Conservation (phyloP, 2,113 vertebrate species). For the Zosterops lateralis region DNA sequence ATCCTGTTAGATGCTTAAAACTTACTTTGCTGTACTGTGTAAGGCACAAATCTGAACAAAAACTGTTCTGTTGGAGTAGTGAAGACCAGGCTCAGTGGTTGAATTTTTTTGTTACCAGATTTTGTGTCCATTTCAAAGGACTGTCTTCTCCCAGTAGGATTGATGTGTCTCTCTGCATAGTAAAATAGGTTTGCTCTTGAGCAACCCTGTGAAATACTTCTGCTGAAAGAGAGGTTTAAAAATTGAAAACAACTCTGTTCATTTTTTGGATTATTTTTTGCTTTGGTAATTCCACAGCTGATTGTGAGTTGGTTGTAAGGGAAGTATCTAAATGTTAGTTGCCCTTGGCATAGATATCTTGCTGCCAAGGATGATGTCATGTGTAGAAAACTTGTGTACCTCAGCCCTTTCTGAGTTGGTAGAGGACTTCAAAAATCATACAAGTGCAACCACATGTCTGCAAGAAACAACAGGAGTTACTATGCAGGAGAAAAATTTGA, state of each 20-base stretch:
- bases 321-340: neutral
- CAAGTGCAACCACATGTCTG: neutral
- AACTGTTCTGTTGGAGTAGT: conserved; percentile 23
- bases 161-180: conserved; percentile 24
- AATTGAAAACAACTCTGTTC: neutral
- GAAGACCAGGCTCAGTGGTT: conserved; percentile 27
- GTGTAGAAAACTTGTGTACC: neutral
- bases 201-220: conserved; percentile 1
- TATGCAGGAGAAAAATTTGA: neutral
- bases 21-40: conserved; percentile 39
- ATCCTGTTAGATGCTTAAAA: conserved; percentile 52
- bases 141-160: neutral
- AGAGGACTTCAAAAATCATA: neutral
- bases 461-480: neutral
- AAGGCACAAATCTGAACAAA: conserved; percentile 43
- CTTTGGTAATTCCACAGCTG: neutral
- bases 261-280: neutral
- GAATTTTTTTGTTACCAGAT: conserved; percentile 8
- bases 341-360: neutral
- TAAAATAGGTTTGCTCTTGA: conserved; percentile 30
- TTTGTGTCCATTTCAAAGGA: conserved; percentile 25
- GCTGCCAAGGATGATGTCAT: neutral
- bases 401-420: neutral
- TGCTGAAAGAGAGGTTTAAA: conserved; percentile 1
- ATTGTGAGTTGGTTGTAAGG: neutral